phyloP scores from a whole-genome alignment of 2,113 vertebrate species.

The Sebastes fasciatus region DNA sequence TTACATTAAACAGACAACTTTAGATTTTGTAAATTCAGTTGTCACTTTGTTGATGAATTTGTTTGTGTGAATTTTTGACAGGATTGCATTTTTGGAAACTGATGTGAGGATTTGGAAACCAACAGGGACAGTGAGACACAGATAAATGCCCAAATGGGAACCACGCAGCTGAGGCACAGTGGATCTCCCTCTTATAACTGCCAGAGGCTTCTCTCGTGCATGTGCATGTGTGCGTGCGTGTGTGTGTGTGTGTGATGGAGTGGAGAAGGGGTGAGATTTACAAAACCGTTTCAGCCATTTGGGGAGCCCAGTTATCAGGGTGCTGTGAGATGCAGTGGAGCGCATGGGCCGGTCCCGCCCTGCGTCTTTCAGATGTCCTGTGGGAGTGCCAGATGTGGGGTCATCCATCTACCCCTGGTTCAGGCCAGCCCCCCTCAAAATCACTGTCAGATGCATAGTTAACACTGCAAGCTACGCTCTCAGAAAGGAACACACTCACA shows the following conservation, averaged over 20 bases:
- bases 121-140: conserved; percentile 19
- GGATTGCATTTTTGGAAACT: conserved; percentile 35
- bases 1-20: conserved; percentile 22
- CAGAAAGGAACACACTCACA: conserved; percentile 31
- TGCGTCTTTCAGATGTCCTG: conserved; percentile 76
- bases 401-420: conserved; percentile 75
- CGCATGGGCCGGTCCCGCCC: conserved; percentile 72
- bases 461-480: conserved; percentile 24
- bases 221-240: conserved; percentile 34
- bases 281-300: conserved; percentile 68
- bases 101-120: conserved; percentile 45
- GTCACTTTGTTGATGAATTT: conserved; percentile 50
- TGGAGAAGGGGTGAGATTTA: conserved; percentile 68
- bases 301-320: conserved; percentile 62
- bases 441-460: conserved; percentile 65
- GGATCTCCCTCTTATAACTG: conserved; percentile 44
- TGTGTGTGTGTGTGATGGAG: conserved; percentile 16
- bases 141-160: conserved; percentile 55
- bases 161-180: conserved; percentile 49
- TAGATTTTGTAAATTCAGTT: background rate
- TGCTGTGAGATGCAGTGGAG: conserved; percentile 78
- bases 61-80: conserved; percentile 25
- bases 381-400: conserved; percentile 82
- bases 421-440: conserved; percentile 50
- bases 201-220: conserved; percentile 30